Evolutionary conservation across 2,113 vertebrate species (phyloP).

Genomic region (Macaca mulatta): DNA sequence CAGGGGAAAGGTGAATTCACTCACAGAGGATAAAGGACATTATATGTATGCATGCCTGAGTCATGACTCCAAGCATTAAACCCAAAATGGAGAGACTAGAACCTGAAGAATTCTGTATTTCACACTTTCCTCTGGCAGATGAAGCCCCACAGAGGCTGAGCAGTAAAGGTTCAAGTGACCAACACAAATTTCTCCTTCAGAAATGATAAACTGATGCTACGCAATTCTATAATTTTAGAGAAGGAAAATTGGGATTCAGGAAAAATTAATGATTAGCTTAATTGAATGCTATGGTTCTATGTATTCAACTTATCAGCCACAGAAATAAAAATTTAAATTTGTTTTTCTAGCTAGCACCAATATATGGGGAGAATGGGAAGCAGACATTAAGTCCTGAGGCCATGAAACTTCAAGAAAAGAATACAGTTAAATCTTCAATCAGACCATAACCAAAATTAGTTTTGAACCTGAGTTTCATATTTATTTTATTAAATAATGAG

Average conservation of each 20-base stretch:
- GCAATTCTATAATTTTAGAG: not conserved
- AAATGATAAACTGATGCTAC: not conserved
- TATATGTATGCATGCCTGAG: not conserved
- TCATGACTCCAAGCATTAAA: not conserved
- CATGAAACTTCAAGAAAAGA: not conserved
- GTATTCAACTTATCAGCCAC: not conserved
- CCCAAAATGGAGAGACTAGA: not conserved
- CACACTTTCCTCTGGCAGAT: not conserved
- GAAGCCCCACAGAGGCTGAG: not conserved
- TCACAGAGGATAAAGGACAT: not conserved
- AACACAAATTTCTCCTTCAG: not conserved
- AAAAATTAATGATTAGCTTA: not conserved
- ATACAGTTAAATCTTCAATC: not conserved
- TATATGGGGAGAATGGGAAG: not conserved
- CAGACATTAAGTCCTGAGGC: not conserved
- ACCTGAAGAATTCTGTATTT: not conserved
- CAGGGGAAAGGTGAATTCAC: not conserved
- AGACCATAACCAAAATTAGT: not conserved
- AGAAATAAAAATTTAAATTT: not conserved
- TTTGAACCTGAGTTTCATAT: conserved; percentile 33
- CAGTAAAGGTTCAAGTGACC: not conserved
- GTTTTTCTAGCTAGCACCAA: not conserved
- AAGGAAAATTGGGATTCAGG: not conserved
- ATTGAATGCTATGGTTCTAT: not conserved
- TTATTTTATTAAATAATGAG: conserved; percentile 53